Evolutionary conservation across 2,113 vertebrate species (phyloP).

Genomic region (Tachysurus vachellii): DNA sequence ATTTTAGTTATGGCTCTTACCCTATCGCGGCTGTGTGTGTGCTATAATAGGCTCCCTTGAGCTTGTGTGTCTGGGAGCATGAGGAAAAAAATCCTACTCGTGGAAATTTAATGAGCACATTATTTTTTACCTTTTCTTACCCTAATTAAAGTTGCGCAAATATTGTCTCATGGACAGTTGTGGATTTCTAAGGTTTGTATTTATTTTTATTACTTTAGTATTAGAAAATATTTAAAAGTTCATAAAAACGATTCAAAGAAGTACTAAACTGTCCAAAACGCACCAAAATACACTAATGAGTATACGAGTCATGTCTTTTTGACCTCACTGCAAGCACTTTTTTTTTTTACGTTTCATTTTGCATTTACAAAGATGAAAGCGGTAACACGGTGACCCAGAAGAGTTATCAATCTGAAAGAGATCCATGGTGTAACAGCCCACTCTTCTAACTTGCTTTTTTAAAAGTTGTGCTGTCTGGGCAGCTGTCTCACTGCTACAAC

Average conservation of each 20-base stretch:
- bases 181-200: no score
- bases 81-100: conserved; percentile 38
- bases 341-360: not conserved
- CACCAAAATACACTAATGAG: not conserved
- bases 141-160: conserved; percentile 33
- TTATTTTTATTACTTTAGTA: not conserved
- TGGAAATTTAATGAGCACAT: conserved; percentile 53
- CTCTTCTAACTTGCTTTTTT: not conserved
- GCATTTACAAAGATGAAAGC: not conserved
- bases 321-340: not conserved
- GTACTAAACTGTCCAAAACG: not conserved
- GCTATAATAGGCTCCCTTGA: conserved; percentile 49
- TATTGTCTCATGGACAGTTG: not conserved
- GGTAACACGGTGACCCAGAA: not conserved
- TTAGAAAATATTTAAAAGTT: not conserved
- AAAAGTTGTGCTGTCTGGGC: not conserved
- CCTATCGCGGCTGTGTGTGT: conserved; percentile 32
- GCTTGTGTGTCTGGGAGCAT: conserved; percentile 45
- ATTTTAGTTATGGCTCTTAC: conserved; percentile 41
- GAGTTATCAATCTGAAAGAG: conserved; percentile 1
- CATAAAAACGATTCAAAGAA: not conserved
- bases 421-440: conserved; percentile 3
- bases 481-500: conserved; percentile 26
- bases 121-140: conserved; percentile 33
- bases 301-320: not conserved